Evolutionary conservation across 2,888 invertebrate genomes (phyloP).

Genomic region (Apamea sordens): DNA sequence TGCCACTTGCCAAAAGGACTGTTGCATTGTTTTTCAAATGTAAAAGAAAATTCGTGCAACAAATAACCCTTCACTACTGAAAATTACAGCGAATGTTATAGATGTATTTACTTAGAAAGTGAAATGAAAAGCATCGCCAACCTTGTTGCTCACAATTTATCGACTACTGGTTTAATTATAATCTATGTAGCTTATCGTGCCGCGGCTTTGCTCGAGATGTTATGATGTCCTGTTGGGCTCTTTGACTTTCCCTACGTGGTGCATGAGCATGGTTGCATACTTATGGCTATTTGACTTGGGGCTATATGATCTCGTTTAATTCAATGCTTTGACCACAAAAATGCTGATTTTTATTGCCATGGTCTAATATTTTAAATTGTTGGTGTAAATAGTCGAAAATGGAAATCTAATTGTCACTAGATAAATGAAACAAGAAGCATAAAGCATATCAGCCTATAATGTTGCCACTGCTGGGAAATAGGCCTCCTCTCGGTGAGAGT

Average conservation of each 20-base stretch:
- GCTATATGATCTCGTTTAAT: neutral
- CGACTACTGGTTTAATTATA: constrained; percentile 68
- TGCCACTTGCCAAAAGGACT: neutral
- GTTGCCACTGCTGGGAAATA: neutral
- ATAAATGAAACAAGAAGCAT: neutral
- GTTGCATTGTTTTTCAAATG: neutral
- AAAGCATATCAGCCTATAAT: neutral
- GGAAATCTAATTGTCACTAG: too few relatives aligned
- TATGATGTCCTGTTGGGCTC: constrained; percentile 62
- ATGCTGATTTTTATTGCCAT: too few relatives aligned
- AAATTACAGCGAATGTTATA: constrained; percentile 53
- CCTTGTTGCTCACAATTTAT: constrained; percentile 63
- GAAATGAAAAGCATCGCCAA: constrained; percentile 64
- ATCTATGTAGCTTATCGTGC: constrained; percentile 64
- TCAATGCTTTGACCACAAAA: neutral
- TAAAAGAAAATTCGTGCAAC: constrained; percentile 45
- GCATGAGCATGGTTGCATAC: neutral
- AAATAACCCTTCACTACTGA: constrained; percentile 53
- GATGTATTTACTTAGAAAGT: constrained; percentile 66
- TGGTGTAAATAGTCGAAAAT: neutral
- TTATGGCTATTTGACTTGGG: neutral
- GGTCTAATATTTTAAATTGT: neutral
- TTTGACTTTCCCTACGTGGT: constrained; percentile 58
- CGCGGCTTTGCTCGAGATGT: constrained; percentile 52
- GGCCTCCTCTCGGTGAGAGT: neutral